These are phyloP conservation scores for Erpetoichthys calabaricus DNA, from an alignment of 2,797 vertebrate species.

Conservation along the genomic window DNA sequence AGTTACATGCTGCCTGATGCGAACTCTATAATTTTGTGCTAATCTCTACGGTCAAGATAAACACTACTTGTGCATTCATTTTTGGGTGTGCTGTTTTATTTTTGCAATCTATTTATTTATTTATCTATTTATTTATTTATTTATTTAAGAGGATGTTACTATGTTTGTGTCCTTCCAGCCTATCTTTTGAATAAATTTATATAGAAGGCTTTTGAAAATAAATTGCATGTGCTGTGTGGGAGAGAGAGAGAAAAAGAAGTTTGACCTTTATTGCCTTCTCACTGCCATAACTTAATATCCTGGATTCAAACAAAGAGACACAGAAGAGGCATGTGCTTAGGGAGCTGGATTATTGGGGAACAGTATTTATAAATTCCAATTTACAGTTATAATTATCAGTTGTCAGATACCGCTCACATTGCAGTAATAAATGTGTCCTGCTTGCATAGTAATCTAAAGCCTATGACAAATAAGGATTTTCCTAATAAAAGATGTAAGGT, in stretches of 20 bases:
- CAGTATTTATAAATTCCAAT: conserved; percentile 1
- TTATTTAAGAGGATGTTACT: not conserved
- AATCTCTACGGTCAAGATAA: not conserved
- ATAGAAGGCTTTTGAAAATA: conserved; percentile 1
- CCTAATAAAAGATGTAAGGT: too few relatives aligned
- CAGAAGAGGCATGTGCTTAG: not conserved
- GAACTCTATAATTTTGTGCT: conserved; percentile 1
- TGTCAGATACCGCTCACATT: too few relatives aligned
- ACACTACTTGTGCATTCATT: conserved; percentile 2
- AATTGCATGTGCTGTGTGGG: not conserved
- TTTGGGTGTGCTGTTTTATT: not conserved
- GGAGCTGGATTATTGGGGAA: not conserved
- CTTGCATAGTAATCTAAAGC: too few relatives aligned
- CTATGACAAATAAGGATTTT: too few relatives aligned
- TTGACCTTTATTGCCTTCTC: conserved; percentile 6
- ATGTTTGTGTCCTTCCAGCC: not conserved
- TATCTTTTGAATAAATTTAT: not conserved
- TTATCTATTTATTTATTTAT: not conserved
- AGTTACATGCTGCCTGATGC: not conserved
- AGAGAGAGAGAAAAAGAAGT: not conserved
- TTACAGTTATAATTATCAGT: not conserved
- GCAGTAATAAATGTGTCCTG: too few relatives aligned
- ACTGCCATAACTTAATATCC: conserved; percentile 6
- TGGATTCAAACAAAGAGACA: not conserved
- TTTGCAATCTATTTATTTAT: not conserved